These are phyloP conservation scores for Lochmaea crataegi DNA, from an alignment of 2,888 invertebrate species.

Conservation along the genomic window DNA sequence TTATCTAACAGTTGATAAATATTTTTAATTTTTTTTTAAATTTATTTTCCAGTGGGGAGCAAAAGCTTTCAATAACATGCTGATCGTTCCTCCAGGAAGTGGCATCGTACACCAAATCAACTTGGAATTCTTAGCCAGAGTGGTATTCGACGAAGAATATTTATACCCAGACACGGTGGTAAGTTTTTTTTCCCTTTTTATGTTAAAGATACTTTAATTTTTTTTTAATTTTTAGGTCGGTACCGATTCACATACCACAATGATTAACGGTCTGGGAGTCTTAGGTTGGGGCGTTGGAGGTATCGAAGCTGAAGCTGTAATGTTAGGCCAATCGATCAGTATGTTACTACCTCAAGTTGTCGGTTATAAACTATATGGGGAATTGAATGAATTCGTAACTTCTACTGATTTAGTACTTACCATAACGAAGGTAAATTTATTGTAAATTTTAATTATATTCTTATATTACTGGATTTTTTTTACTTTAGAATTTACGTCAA, in stretches of 20 bases:
- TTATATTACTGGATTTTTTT: constrained; percentile 23
- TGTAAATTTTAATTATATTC: constrained; percentile 10
- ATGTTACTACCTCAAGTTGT: constrained; percentile 97
- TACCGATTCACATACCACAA: constrained; percentile 98
- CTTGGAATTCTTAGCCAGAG: constrained; percentile 91
- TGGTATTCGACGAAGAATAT: constrained; percentile 80
- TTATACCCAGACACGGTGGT: constrained; percentile 82
- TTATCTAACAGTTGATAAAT: too few species aligned
- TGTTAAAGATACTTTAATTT: neutral
- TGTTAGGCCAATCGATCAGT: constrained; percentile 97
- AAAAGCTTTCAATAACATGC: constrained; percentile 93
- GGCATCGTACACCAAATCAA: constrained; percentile 99
- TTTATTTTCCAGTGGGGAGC: constrained; percentile 88
- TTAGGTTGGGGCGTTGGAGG: constrained; percentile 97
- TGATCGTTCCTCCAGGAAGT: constrained; percentile 97
- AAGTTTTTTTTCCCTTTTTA: constrained; percentile 41
- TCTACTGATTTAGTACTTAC: constrained; percentile 98
- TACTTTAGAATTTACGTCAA: constrained; percentile 77
- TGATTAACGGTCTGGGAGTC: constrained; percentile 97
- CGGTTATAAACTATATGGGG: constrained; percentile 90
- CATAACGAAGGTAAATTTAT: constrained; percentile 85
- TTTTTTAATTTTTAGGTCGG: constrained; percentile 73
- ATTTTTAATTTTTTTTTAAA: neutral
- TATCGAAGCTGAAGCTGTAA: constrained; percentile 99
- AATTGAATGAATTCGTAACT: constrained; percentile 84